Base-by-base conservation (phyloP, 2,797 vertebrate species). In the Hypotaenidia okinawae region DNA sequence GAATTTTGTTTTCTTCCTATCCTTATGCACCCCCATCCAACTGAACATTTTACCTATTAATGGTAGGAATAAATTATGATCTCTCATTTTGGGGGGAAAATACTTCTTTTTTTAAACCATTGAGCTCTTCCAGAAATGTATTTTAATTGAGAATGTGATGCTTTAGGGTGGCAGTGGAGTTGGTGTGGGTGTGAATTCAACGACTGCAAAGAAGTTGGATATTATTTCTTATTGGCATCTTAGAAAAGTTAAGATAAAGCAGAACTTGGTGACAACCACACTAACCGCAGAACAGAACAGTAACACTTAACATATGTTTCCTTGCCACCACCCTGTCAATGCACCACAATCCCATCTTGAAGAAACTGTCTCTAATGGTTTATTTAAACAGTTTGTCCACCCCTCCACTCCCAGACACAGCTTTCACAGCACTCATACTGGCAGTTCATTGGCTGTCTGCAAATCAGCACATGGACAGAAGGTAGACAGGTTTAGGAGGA, bases 231-330 rank as follows among this genome's bases (percentile, higher is more conserved):
- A 88, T 4, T 84, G 66, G 58, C 67, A 95, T 72, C 70, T 92
- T 66, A 83, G 66, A 73, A 66, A 91, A 93, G 30, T 79, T 51
- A 83, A 82, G 78, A 87, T 83, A 76, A 89, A 95, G 61, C 84
- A 91, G 75, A 94, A 84, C 86, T 61, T 33, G 90, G 59, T 92
- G 69, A 91, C 81, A 81, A 81, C 54, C 58, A 74, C 80, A 47
- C 70, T 72, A 91, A 93, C 30, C 70, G 78, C 49, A 91, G 70
- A 91, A 77, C 49, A 96, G 77, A 95, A 81, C 64, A 77, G 63
- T 57, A 94, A 87, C 87, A 81, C 79, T 89, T 81, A 92, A 81
- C 83, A 92, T 95, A 83, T 86, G 93, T 21, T 92, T 95, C 73
- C 63, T 69, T 58, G 84, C 80, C 63, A 86, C 52, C 84, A 89